Evolutionary conservation across 2,113 vertebrate genomes (phyloP), one percentile per base, ranked within the genome.

Genomic region (Charadrius vociferus): DNA sequence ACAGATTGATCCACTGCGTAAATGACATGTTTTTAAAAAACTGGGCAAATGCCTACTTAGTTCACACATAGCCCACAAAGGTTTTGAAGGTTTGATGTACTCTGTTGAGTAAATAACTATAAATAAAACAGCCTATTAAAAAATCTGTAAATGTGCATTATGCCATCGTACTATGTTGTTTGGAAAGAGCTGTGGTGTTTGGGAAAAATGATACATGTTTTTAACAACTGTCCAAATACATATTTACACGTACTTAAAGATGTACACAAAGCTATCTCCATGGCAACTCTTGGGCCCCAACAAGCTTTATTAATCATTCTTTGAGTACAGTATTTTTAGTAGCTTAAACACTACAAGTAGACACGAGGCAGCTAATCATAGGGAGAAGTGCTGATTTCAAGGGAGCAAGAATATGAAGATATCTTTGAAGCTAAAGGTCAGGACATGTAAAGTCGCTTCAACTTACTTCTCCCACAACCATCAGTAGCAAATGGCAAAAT

Each of bases 241-340:
- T 98, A 96, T 97, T 98, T 98, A 90, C 95, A 96, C 70, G 29
- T 97, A 93, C 87, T 98, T 98, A 96, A 94, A 96, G 77, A 83
- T 90, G 92, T 97, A 96, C 45, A 90, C 97, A 97, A 93, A 97
- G 81, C 53, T 82, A 92, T 97, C 73, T 92, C 95, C 77, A 63
- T 97, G 93, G 93, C 88, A 98, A 86, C 90, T 36, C 45, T 84
- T 81, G 95, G 93, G 90, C 73, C 86, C 88, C 95, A 94, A 86
- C 6, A 92, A 95, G 41, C 94, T 97, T 97, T 97, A 96, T 96
- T 97, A 97, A 97, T 97, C 87, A 74, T 92, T 95, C 95, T 97
- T 96, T 96, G 45, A 70, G 67, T 68, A 61, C 61, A 80, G 71
- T 94, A 85, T 87, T 97, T 97, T 97, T 81, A 85, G 90, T 94